Evolutionary conservation across 1,140 invertebrate genomes (phyloP), one percentile per base, ranked within the genome.

Genomic region (Chrysomallon squamiferum): DNA sequence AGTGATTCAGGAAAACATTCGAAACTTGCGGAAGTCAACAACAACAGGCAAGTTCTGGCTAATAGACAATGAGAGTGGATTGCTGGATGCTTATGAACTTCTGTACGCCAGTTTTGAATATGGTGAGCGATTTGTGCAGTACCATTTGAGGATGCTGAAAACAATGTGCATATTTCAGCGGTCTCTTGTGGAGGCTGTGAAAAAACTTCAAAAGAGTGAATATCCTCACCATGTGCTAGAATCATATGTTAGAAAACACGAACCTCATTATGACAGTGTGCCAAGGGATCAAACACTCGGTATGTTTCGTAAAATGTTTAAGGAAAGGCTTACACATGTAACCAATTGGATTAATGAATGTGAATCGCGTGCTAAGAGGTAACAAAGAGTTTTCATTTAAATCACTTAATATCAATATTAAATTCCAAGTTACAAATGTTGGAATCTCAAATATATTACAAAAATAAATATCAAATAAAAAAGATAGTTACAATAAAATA

Each of bases 41-140:
- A 67, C 66, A 30, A 80, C 74, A 1, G 72, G 71, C 2, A 83
- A 79, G 35, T 63, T 87, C 2, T 86, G 85, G 85, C 69, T 87
- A 7, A 85, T 87, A 25, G 86, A 87, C 72, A 87, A 87, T 62
- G 86, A 87, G 61, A 85, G 85, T 59, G 86, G 85, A 3, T 70
- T 87, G 7, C 57, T 86, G 30, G 85, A 86, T 67, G 84, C 78
- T 4, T 87, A 86, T 57, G 78, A 81, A 9, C 62, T 86, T 1
- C 67, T 87, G 13, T 85, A 85, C 61, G 60, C 69, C 27, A 67
- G 59, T 5, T 63, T 43, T 15, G 57, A 52, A 6, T 65, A 62
- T 33, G 65, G 64, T 13, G 65, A 60, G n/a, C 66, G 65, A 62
- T 86, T 86, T 62, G 33, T 76, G 2, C 58, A 65, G 30, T 87